These are phyloP conservation scores for Hetaerina titia DNA, from an alignment of 2,888 invertebrate genomes.

Conservation along the genomic window DNA sequence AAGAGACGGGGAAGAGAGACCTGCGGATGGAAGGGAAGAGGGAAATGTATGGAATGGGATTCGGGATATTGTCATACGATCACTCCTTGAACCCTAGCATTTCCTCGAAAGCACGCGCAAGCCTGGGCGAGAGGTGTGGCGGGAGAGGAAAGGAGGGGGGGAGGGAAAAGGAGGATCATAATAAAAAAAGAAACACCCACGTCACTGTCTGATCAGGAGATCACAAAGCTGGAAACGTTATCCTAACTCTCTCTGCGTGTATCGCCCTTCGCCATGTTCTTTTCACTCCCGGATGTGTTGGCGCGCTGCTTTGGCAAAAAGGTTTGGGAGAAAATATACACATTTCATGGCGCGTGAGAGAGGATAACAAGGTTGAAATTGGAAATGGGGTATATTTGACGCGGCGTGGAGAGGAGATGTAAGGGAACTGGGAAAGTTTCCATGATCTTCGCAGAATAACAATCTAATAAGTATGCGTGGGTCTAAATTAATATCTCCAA, in stretches of 20 bases:
- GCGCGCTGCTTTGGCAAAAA: background rate
- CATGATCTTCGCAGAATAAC: too few relatives aligned
- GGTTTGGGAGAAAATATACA: background rate
- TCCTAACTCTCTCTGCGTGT: background rate
- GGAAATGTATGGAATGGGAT: background rate
- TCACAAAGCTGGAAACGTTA: background rate
- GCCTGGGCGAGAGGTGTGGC: background rate
- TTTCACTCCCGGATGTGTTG: background rate
- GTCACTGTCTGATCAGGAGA: background rate
- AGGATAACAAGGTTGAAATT: background rate
- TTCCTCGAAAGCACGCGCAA: background rate
- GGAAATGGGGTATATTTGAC: slow-evolving; percentile 2
- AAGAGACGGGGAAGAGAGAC: background rate
- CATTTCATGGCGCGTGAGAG: background rate
- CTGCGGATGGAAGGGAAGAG: background rate
- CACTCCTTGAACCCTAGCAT: background rate
- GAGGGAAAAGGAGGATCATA: background rate
- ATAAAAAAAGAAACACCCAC: background rate
- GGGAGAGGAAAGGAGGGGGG: background rate
- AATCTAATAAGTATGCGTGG: too few relatives aligned
- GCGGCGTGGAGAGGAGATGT: background rate
- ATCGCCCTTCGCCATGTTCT: background rate
- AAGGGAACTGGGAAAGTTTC: too few relatives aligned
- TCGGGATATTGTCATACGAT: background rate
- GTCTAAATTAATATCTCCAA: too few relatives aligned